Evolutionary conservation across 2,113 vertebrate genomes (phyloP).

Genomic region (Propithecus coquereli): DNA sequence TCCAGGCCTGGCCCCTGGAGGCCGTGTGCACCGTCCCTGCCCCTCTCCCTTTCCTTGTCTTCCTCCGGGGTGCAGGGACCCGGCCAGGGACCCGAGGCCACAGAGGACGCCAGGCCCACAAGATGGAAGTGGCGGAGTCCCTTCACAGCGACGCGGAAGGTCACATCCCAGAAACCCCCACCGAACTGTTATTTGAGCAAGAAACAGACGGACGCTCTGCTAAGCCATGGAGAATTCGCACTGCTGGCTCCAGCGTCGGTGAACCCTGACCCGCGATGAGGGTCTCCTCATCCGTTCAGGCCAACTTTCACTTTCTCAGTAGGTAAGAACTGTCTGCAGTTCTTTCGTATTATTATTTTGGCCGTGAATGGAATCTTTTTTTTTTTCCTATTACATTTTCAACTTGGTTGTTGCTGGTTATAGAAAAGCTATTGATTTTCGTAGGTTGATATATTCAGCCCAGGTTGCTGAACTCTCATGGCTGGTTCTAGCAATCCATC

Average conservation of each 20-base stretch:
- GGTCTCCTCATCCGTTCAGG: background rate
- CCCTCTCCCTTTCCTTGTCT: rapidly evolving
- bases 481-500: background rate
- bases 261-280: rapidly evolving
- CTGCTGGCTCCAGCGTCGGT: rapidly evolving
- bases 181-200: rapidly evolving
- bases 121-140: rapidly evolving
- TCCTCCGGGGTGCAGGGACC: too few species aligned
- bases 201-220: rapidly evolving
- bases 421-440: background rate
- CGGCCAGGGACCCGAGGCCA: rapidly evolving
- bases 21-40: rapidly evolving
- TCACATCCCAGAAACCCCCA: background rate
- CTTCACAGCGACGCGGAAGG: rapidly evolving
- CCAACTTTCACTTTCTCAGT: background rate
- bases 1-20: rapidly evolving
- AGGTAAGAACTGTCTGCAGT: background rate
- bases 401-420: background rate
- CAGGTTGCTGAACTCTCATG: background rate
- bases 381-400: background rate
- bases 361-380: background rate
- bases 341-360: background rate
- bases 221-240: background rate
- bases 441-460: background rate
- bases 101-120: background rate